These are phyloP conservation scores for Meghimatium bilineatum DNA, from an alignment of 2,888 invertebrate genomes.

Conservation along the genomic window DNA sequence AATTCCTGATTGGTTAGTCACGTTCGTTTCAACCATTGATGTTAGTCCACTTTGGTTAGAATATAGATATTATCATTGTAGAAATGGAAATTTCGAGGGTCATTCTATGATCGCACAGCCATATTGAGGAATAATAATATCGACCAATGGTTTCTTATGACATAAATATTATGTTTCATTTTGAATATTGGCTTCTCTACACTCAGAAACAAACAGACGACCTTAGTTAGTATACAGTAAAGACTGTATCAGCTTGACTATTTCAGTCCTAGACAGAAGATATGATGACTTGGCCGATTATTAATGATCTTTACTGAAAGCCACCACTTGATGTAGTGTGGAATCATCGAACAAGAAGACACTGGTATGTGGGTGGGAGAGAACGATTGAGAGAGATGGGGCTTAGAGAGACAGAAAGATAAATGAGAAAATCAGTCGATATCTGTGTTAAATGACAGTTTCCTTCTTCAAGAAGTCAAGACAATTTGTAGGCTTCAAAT, in stretches of 20 bases:
- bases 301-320: not conserved
- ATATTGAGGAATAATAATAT: no score
- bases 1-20: no score
- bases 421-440: not conserved
- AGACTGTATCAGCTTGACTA: not conserved
- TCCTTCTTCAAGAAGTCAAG: not conserved
- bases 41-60: no score
- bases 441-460: not conserved
- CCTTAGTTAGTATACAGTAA: not conserved
- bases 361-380: not conserved
- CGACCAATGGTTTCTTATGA: no score
- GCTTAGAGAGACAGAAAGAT: no score
- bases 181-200: no score
- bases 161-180: no score
- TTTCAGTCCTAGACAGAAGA: not conserved
- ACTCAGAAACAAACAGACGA: not conserved
- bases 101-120: no score
- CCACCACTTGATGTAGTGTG: not conserved
- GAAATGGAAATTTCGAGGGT: no score
- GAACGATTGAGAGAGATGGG: no score
- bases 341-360: not conserved
- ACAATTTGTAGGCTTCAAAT: not conserved
- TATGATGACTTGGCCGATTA: not conserved
- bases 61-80: no score
- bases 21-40: no score